phyloP scores from a whole-genome alignment of 2,797 vertebrate genomes.

The Holocentrus rufus region DNA sequence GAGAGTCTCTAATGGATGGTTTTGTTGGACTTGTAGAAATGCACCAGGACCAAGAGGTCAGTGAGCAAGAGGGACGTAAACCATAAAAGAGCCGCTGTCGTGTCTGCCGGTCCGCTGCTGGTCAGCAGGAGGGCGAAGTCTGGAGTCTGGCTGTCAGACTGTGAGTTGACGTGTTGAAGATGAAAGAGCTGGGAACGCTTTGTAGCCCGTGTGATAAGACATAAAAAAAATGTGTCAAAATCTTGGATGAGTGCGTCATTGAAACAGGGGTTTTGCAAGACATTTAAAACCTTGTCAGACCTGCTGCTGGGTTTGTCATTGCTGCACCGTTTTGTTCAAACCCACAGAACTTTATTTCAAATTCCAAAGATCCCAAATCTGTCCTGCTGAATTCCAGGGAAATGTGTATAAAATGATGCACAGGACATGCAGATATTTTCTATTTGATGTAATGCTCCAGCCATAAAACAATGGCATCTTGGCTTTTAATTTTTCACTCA shows the following conservation, averaged over 20 bases:
- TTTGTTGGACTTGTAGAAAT: constrained; percentile 51
- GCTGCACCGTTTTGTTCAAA: too few relatives aligned
- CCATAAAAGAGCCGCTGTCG: constrained; percentile 35
- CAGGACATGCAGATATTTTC: too few relatives aligned
- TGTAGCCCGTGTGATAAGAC: not conserved
- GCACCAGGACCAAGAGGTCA: constrained; percentile 56
- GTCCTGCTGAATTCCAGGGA: too few relatives aligned
- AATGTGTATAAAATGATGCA: too few relatives aligned
- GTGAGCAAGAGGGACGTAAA: not conserved
- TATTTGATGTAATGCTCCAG: too few relatives aligned
- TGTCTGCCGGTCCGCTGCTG: constrained; percentile 76
- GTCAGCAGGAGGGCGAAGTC: constrained; percentile 37
- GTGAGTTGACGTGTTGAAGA: constrained; percentile 58
- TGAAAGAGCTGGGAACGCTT: not conserved
- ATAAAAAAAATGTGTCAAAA: too few relatives aligned
- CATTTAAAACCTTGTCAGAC: not conserved
- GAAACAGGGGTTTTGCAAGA: not conserved
- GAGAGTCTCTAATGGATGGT: not conserved
- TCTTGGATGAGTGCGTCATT: too few relatives aligned
- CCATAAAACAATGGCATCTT: too few relatives aligned
- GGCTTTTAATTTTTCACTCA: too few relatives aligned
- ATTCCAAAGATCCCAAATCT: too few relatives aligned
- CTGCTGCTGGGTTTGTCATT: too few relatives aligned
- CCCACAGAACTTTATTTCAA: too few relatives aligned
- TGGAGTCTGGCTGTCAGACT: not conserved